Evolutionary conservation across 2,113 vertebrate species (phyloP).

Genomic region (Progne subis): DNA sequence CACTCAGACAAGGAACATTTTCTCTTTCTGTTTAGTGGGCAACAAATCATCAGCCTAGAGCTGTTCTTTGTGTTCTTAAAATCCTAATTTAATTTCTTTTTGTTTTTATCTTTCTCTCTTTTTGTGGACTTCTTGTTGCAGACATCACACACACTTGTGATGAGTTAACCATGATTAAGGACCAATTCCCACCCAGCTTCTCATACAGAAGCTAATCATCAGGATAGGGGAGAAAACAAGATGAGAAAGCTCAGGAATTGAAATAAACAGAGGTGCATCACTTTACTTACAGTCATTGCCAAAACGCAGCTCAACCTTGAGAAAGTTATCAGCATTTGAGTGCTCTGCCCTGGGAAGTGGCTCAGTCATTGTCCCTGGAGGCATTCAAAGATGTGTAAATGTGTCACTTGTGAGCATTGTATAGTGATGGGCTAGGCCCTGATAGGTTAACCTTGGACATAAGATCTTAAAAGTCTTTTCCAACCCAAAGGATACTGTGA

Average conservation of each 20-base stretch:
- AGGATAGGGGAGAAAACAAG: not conserved
- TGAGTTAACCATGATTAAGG: not conserved
- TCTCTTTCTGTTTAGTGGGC: not conserved
- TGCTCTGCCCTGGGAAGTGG: not conserved
- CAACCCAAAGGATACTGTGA: not conserved
- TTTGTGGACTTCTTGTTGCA: not conserved
- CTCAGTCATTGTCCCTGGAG: not conserved
- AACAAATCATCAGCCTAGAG: conserved; percentile 8
- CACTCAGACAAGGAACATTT: conserved; percentile 5
- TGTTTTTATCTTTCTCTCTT: not conserved
- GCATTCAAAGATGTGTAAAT: not conserved
- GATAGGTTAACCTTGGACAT: not conserved
- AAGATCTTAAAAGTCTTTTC: not conserved
- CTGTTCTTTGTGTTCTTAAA: not conserved
- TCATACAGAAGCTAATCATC: not conserved
- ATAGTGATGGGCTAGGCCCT: not conserved
- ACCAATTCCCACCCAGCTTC: not conserved
- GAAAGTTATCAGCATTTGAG: not conserved
- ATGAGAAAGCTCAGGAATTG: not conserved
- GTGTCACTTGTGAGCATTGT: no score
- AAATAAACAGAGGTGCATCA: not conserved
- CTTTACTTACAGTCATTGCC: not conserved
- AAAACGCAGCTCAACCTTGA: not conserved
- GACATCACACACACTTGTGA: not conserved
- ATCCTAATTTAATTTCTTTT: not conserved